These are phyloP conservation scores for Bucorvus abyssinicus DNA, from an alignment of 2,797 vertebrate genomes.

Conservation along the genomic window DNA sequence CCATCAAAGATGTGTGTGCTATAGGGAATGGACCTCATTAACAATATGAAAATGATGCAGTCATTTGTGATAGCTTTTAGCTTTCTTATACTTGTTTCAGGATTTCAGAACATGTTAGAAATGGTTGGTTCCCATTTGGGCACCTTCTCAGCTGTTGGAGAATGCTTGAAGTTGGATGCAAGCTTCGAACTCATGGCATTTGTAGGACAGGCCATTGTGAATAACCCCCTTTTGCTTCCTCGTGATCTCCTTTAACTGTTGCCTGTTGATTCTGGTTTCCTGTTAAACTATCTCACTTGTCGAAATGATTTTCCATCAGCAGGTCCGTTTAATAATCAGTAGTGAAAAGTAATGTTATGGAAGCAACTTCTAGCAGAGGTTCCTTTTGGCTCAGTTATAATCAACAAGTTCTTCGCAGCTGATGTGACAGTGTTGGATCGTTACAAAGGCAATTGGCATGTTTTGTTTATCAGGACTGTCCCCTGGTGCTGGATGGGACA, in stretches of 20 bases:
- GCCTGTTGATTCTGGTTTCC: background rate
- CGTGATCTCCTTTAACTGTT: background rate
- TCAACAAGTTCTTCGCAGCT: background rate
- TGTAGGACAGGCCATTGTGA: background rate
- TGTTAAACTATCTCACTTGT: background rate
- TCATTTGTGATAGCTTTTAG: background rate
- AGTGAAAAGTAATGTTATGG: background rate
- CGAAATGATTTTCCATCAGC: background rate
- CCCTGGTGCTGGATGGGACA: fast-evolving
- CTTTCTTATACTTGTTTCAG: background rate
- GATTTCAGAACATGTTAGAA: background rate
- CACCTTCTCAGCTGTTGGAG: background rate
- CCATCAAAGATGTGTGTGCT: background rate
- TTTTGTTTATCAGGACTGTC: background rate
- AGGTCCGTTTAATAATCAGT: background rate
- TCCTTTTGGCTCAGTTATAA: background rate
- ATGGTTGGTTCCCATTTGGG: background rate
- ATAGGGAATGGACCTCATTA: background rate
- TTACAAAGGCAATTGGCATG: background rate
- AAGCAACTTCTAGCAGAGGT: background rate
- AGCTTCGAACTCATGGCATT: background rate
- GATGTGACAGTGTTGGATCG: background rate
- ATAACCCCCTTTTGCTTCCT: background rate
- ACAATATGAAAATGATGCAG: background rate
- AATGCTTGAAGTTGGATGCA: background rate